A percentile compares a stretch with the other conserved stretches of the same genome.
phyloP scores from a whole-genome alignment of 2,113 vertebrate species.

The Myrmophylax atrothorax region DNA sequence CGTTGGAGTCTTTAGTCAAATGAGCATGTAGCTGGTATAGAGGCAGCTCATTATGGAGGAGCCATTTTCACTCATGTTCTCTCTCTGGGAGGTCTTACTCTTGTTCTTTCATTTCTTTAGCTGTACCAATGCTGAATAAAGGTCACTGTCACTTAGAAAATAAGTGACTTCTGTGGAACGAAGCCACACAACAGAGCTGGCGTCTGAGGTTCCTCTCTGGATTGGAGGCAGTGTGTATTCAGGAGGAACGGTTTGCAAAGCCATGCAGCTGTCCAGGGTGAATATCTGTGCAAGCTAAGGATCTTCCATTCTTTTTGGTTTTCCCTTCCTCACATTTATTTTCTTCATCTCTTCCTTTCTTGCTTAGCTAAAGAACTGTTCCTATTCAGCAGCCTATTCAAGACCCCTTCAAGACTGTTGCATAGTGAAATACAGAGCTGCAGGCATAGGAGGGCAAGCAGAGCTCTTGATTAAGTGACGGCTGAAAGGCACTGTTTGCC shows the following conservation, averaged over 20 bases:
- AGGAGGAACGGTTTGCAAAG: background rate
- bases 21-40: background rate
- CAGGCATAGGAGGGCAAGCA: background rate
- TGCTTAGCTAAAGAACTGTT: background rate
- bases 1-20: background rate
- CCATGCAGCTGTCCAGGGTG: background rate
- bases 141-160: background rate
- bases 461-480: background rate
- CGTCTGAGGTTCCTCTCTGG: background rate
- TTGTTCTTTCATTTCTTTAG: background rate
- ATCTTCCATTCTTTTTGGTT: background rate
- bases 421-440: background rate
- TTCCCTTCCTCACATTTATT: background rate
- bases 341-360: background rate
- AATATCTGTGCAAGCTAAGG: background rate
- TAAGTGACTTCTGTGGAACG: background rate
- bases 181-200: background rate
- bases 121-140: background rate
- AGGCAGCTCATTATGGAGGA: background rate
- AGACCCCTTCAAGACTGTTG: background rate
- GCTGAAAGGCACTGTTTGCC: background rate
- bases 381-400: background rate
- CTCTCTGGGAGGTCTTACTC: background rate
- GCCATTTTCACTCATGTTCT: background rate
- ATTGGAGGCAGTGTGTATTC: rapidly evolving